These are phyloP conservation scores for Leptoteleia sp. DNA, from an alignment of 1,140 invertebrate genomes.

Conservation along the genomic window DNA sequence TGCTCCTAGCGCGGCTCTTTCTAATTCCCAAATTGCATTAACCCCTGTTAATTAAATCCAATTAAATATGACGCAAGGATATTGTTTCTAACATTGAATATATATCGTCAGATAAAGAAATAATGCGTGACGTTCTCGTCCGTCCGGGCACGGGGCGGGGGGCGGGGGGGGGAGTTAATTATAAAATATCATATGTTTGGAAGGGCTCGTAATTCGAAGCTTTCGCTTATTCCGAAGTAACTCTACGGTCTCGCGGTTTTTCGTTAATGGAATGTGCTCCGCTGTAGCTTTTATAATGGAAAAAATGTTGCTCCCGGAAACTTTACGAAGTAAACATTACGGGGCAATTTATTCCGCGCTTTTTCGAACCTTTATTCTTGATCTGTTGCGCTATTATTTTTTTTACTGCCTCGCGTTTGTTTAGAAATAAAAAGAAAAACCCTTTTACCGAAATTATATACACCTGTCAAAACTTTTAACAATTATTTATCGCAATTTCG, in stretches of 20 bases:
- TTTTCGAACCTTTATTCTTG: not conserved
- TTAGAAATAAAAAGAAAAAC: too few relatives aligned
- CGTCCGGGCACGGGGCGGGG: constrained; percentile 14
- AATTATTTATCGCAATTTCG: too few relatives aligned
- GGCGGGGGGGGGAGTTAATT: constrained; percentile 55
- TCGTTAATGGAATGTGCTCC: constrained; percentile 57
- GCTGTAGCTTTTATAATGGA: constrained; percentile 39
- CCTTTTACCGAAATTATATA: too few relatives aligned
- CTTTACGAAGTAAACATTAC: constrained; percentile 29
- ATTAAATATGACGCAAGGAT: constrained; percentile 32
- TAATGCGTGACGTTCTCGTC: constrained; percentile 4
- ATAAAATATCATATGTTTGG: constrained; percentile 49
- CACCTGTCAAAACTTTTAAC: too few relatives aligned
- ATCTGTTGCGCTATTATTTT: not conserved
- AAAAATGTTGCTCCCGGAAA: constrained; percentile 14
- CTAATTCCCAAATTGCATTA: constrained; percentile 35
- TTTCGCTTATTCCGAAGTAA: constrained; percentile 35
- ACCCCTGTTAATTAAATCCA: constrained; percentile 46
- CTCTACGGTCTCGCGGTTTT: constrained; percentile 30
- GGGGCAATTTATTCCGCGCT: not conserved
- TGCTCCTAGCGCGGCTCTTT: constrained; percentile 1
- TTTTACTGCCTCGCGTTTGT: too few relatives aligned
- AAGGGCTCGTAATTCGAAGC: constrained; percentile 36
- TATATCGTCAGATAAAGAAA: constrained; percentile 46
- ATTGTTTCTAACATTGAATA: constrained; percentile 46